Evolutionary conservation across 2,888 invertebrate species (phyloP), one percentile per base, ranked within the genome.

Genomic region (Dendrolimus houi): DNA sequence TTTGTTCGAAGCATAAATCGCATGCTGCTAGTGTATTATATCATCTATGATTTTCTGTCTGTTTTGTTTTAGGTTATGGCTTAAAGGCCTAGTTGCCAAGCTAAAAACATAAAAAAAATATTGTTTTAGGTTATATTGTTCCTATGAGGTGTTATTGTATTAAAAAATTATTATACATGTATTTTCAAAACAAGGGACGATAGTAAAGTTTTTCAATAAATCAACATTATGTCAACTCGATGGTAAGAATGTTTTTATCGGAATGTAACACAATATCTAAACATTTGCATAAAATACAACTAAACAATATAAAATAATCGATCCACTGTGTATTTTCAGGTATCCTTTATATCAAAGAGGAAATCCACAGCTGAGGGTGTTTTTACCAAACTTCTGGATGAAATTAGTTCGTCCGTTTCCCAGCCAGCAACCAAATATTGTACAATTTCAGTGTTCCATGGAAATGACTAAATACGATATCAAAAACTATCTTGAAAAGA

Each of bases 361-460:
- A 12, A 96, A 97, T 81, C 99, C 99, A n/a, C 99, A 99, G 77
- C 86, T 97, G 47, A 91, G 99, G 59, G 92, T 99, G 9, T 98
- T 97, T 82, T 87, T 99, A 47, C 99, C 99, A 0, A 97, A 99
- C 81, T 99, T 99, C 86, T 99, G 98, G 97, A 94, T 99, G 94
- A 99, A 98, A 87, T 74, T 99, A 14, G 93, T 99, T 0, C 92
- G 94, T 57, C 94, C 97, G 1, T 65, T 81, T 14, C 83, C 91
- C 17, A 91, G 92, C 47, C 93, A 94, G 66, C 96, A 96, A 3
- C 91, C 93, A 55, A 97, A 99, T 89, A 84, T 95, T 53, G 96
- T 98, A 0, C 93, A 95, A 57, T 99, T 99, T 83, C 92, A 96
- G 56, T 97, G 97, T 68, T 97, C 98, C 9, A 95, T 96, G 89